Evolutionary conservation across 2,113 vertebrate genomes (phyloP).

Genomic region (Halichoeres trimaculatus): DNA sequence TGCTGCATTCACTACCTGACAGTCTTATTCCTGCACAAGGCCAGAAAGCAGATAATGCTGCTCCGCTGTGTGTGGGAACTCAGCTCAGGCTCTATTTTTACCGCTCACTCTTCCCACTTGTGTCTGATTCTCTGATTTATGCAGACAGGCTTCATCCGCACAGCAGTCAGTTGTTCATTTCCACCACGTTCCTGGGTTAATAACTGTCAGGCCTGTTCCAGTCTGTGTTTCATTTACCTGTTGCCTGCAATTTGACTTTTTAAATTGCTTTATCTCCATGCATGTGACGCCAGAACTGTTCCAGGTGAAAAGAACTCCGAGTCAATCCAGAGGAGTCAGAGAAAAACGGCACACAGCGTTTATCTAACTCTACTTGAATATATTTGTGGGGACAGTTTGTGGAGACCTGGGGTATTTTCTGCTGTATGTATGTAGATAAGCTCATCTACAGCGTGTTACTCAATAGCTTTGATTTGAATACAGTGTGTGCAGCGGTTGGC

Average conservation of each 20-base stretch:
- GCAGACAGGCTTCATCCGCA: slow-evolving; percentile 43
- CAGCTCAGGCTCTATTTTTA: slow-evolving; percentile 3
- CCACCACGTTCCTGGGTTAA: slow-evolving; percentile 54
- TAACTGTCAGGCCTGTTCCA: slow-evolving; percentile 60
- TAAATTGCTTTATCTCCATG: slow-evolving; percentile 63
- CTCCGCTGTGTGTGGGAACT: slow-evolving; percentile 12
- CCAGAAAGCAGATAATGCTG: slow-evolving; percentile 21
- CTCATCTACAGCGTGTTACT: slow-evolving; percentile 31
- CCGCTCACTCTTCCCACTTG: slow-evolving; percentile 28
- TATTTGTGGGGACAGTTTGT: slow-evolving; percentile 63
- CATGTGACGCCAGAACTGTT: slow-evolving; percentile 70
- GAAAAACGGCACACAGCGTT: slow-evolving; percentile 55
- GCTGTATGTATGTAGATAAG: slow-evolving; percentile 70
- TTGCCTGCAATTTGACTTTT: slow-evolving; percentile 78
- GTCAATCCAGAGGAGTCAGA: slow-evolving; percentile 66
- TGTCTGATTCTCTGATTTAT: slow-evolving; percentile 43
- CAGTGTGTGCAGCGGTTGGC: slow-evolving; percentile 42
- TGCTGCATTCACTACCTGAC: slow-evolving; percentile 44
- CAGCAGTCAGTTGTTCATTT: slow-evolving; percentile 48
- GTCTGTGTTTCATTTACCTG: slow-evolving; percentile 62
- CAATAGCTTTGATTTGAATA: slow-evolving; percentile 63
- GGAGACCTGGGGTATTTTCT: slow-evolving; percentile 37
- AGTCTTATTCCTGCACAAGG: slow-evolving; percentile 24
- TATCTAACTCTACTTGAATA: slow-evolving; percentile 75
- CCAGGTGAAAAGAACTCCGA: slow-evolving; percentile 72